Evolutionary conservation across 1,140 invertebrate species (phyloP), one percentile per base, ranked within the genome.

Genomic region (Drosophila sproati): DNA sequence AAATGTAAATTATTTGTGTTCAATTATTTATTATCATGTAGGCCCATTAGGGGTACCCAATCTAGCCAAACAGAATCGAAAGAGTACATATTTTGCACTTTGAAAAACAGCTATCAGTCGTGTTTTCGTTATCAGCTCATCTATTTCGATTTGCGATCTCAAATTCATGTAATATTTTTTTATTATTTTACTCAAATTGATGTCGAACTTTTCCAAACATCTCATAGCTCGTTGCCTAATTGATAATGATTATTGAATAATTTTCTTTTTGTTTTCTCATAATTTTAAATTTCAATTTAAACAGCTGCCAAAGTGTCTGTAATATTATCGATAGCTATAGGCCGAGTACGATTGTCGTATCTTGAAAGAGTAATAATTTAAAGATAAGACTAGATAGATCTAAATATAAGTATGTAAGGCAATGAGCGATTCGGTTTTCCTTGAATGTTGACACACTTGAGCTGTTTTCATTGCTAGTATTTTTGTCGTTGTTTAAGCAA

Each of bases 381-480:
- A 43, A 10, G 59, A 60, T 73, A 55, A 59, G 56, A 50, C 4
- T 47, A 37, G 20, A 64, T 7, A 54, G 48, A 68, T 68, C 41
- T 28, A 68, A 60, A 60, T 54, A 55, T 41, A 61, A 60, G 32
- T 47, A 56, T 57, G 37, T 45, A 43, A 59, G 35, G 10, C 41
- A 41, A 68, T 20, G 20, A 20, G 20, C 20, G 20, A 20, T 60
- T 52, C n/a, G n/a, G 29, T 54, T 54, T 32, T 57, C 59, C 69
- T 82, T 82, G 78, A 77, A 60, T 63, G 59, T n/a, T 66, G 71
- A 50, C 77, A 68, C 69, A 67, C 45, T 78, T 69, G 51, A 62
- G 5, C 32, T 34, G 3, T 50, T 47, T 54, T 70, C 8, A 55
- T 31, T n/a, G 39, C 39, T 32, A 34, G 6, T 60, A 4, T 10